Percentiles rank a stretch among this genome's conserved stretches.
Conservation (phyloP, 2,888 invertebrate species). For the Orchesellides sinensis region DNA sequence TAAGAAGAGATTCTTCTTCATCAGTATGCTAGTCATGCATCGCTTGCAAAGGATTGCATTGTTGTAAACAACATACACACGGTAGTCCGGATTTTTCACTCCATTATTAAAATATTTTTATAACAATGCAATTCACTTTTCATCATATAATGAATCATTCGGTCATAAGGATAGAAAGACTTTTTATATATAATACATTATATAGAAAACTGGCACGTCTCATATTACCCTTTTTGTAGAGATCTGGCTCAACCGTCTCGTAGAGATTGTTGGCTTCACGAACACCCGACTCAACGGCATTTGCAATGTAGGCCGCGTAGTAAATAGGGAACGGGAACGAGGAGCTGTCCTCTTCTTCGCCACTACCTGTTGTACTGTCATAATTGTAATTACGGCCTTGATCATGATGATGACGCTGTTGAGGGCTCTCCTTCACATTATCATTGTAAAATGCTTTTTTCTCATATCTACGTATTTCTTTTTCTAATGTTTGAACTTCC, state of each 20-base stretch:
- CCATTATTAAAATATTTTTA: too few species aligned
- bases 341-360: slow-evolving; percentile 23
- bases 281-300: slow-evolving; percentile 84
- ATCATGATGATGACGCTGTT: slow-evolving; percentile 16
- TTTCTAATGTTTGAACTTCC: too few species aligned
- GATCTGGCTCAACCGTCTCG: slow-evolving; percentile 80
- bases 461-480: slow-evolving; percentile 13
- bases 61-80: too few species aligned
- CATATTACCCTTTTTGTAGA: slow-evolving; percentile 81
- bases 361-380: slow-evolving; percentile 40
- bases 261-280: slow-evolving; percentile 83
- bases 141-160: neutral
- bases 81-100: too few species aligned
- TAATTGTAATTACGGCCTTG: slow-evolving; percentile 49
- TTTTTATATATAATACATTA: too few species aligned
- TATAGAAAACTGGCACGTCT: slow-evolving; percentile 27
- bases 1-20: neutral
- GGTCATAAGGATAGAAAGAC: neutral
- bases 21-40: neutral
- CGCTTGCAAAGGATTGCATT: neutral
- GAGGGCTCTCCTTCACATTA: neutral
- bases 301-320: slow-evolving; percentile 79
- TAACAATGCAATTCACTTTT: neutral
- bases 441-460: slow-evolving; percentile 1
- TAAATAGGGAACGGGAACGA: slow-evolving; percentile 62